These are phyloP conservation scores for Eupsilia transversa DNA, from an alignment of 2,888 invertebrate species.

Conservation along the genomic window DNA sequence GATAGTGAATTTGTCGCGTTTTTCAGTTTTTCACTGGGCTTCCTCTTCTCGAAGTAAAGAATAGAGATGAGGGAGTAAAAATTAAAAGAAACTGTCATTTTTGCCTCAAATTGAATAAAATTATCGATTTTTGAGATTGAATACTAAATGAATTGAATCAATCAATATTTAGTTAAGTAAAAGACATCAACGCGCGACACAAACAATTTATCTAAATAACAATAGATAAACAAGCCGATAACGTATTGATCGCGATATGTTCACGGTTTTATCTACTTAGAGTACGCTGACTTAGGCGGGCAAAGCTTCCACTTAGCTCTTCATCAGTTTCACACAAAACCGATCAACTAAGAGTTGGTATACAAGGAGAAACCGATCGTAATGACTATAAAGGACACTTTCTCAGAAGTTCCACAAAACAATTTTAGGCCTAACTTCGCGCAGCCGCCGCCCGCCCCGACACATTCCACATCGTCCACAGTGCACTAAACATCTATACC, in stretches of 20 bases:
- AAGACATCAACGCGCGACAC: conserved; percentile 87
- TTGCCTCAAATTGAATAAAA: conserved; percentile 3
- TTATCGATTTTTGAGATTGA: not conserved
- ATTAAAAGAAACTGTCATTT: accelerated
- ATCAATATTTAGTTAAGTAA: conserved; percentile 70
- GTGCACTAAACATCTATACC: conserved; percentile 80
- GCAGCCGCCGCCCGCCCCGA: conserved; percentile 78
- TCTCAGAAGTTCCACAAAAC: conserved; percentile 80
- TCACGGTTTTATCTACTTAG: conserved; percentile 75
- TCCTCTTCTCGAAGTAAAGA: not conserved
- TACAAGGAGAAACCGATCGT: conserved; percentile 76
- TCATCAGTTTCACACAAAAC: conserved; percentile 41
- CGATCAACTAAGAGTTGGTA: conserved; percentile 75
- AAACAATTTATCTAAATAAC: conserved; percentile 80
- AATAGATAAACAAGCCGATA: conserved; percentile 81
- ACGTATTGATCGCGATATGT: conserved; percentile 84
- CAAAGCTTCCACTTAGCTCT: conserved; percentile 67
- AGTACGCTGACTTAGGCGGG: conserved; percentile 74
- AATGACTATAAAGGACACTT: conserved; percentile 86
- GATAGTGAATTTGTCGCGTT: not conserved
- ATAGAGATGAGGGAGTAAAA: not conserved
- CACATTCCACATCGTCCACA: conserved; percentile 71
- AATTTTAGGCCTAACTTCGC: conserved; percentile 83
- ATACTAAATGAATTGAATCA: conserved; percentile 14
- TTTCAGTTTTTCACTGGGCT: conserved; percentile 30